Evolutionary conservation across 2,797 vertebrate species (phyloP).

Genomic region (Silurus aristotelis): DNA sequence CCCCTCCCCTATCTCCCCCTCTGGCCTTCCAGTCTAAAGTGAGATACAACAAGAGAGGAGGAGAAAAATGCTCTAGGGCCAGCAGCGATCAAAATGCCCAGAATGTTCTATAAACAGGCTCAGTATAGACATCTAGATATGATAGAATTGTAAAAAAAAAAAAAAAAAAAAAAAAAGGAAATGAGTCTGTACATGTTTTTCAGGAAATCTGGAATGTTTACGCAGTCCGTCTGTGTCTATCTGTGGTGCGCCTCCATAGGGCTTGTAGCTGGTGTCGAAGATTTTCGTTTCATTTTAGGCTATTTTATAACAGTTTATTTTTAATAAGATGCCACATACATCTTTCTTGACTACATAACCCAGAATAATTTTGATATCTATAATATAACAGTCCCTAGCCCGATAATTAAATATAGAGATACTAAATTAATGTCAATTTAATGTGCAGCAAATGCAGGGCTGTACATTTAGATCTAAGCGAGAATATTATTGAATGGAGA

Average conservation of each 20-base stretch:
- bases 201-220: slow-evolving; percentile 21
- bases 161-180: not conserved
- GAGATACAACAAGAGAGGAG: slow-evolving; percentile 37
- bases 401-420: slow-evolving; percentile 36
- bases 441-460: slow-evolving; percentile 5
- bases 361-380: not conserved
- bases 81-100: slow-evolving; percentile 32
- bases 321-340: not conserved
- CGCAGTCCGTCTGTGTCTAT: not conserved
- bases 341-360: not conserved
- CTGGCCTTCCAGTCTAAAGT: slow-evolving; percentile 35
- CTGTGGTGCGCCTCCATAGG: not conserved
- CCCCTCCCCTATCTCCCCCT: slow-evolving; percentile 31
- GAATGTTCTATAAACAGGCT: slow-evolving; percentile 46
- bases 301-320: not conserved
- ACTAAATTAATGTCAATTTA: slow-evolving; percentile 38
- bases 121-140: slow-evolving; percentile 33
- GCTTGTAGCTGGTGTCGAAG: not conserved
- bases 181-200: slow-evolving; percentile 32
- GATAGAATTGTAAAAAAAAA: slow-evolving; percentile 5
- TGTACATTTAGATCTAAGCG: slow-evolving; percentile 41
- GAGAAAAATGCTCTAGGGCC: slow-evolving; percentile 39
- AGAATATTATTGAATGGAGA: slow-evolving; percentile 43
- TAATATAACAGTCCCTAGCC: not conserved
- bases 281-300: not conserved